Percentiles rank a stretch among this genome's conserved stretches.
Evolutionary conservation across 2,888 invertebrate genomes (phyloP).

Genomic region (Hypomecis atomaria): DNA sequence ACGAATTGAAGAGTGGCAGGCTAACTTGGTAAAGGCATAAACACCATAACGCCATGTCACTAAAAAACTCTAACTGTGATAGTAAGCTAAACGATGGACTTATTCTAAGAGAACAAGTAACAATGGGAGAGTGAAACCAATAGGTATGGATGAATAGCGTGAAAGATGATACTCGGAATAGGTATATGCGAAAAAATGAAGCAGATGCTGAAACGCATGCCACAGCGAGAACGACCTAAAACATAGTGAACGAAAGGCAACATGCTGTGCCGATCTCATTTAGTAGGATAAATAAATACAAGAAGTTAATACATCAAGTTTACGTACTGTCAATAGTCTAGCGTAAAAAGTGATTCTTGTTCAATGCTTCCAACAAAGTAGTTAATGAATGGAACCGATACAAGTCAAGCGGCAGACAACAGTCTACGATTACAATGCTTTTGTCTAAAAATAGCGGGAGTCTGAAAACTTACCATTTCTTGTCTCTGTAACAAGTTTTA

Average conservation of each 20-base stretch:
- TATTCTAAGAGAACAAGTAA: too few relatives aligned
- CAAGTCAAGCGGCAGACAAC: conserved; percentile 20
- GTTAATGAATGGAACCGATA: conserved; percentile 29
- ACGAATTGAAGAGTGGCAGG: too few relatives aligned
- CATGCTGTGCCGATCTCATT: background rate
- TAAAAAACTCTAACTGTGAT: too few relatives aligned
- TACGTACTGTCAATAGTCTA: conserved; percentile 13
- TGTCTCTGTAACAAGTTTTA: background rate
- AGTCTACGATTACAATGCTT: conserved; percentile 9
- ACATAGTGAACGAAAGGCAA: background rate
- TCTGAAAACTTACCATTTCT: background rate
- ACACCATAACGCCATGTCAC: too few relatives aligned
- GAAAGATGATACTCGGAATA: too few relatives aligned
- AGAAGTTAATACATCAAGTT: background rate
- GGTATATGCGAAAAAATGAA: too few relatives aligned
- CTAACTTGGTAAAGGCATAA: too few relatives aligned
- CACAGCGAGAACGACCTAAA: too few relatives aligned
- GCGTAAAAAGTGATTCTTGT: conserved; percentile 10
- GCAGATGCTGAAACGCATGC: too few relatives aligned
- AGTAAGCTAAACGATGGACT: too few relatives aligned
- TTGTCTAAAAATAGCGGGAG: conserved; percentile 4
- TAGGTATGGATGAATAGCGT: too few relatives aligned
- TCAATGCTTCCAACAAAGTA: conserved; percentile 10
- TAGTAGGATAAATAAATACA: background rate
- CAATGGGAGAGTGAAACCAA: too few relatives aligned